Evolutionary conservation across 2,113 vertebrate genomes (phyloP).

Genomic region (Tetrao urogallus): DNA sequence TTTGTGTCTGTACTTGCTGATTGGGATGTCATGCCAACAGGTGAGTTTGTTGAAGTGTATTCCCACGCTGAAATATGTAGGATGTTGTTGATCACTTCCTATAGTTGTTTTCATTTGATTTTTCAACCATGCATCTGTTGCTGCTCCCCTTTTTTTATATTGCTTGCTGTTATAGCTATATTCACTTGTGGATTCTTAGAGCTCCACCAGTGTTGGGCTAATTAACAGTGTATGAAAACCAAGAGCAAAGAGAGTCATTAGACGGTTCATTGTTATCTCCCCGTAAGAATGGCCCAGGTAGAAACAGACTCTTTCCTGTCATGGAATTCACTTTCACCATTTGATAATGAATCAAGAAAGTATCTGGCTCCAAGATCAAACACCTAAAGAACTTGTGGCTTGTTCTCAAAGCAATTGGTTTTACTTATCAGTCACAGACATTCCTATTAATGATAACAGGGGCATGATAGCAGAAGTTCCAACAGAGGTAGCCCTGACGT

Average conservation of each 20-base stretch:
- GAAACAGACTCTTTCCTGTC: not conserved
- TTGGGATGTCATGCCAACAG: not conserved
- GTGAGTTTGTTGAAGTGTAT: not conserved
- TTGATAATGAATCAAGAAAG: constrained; percentile 3
- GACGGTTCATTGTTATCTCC: not conserved
- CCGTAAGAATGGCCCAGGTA: not conserved
- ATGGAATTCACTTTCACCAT: not conserved
- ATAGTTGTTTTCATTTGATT: not conserved
- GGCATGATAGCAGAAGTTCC: not conserved
- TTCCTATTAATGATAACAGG: not conserved
- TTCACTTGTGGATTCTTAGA: not conserved
- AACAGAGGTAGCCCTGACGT: not conserved
- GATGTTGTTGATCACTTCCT: not conserved
- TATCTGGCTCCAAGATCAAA: not conserved
- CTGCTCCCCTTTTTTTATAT: not conserved
- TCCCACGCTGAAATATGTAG: not conserved
- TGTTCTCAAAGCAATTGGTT: not conserved
- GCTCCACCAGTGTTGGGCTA: not conserved
- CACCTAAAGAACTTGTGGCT: not conserved
- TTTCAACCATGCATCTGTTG: not conserved
- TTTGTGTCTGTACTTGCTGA: not conserved
- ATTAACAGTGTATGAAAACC: not conserved
- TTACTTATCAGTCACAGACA: not conserved
- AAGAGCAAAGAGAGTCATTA: not conserved
- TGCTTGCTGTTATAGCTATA: not conserved